Percentiles rank a stretch among this genome's conserved stretches.
These are phyloP conservation scores for Xestia rhomboidea DNA, from an alignment of 2,888 invertebrate species.

Conservation along the genomic window DNA sequence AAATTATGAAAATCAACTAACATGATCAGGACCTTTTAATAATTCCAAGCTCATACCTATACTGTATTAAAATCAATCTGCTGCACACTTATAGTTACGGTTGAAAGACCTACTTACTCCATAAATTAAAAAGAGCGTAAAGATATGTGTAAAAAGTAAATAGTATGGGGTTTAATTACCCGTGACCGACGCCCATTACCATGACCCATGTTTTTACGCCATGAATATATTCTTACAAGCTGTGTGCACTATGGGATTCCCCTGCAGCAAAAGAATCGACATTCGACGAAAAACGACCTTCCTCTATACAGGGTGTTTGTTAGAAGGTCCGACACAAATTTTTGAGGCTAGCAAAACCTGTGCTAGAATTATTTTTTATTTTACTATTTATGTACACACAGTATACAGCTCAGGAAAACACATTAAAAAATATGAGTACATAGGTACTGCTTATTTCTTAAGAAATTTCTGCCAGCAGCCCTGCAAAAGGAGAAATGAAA, in stretches of 20 bases:
- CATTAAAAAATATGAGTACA: too few relatives aligned
- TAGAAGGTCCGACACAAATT: background rate
- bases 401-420: too few relatives aligned
- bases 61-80: background rate
- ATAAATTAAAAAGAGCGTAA: constrained; percentile 52
- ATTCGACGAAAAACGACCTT: background rate
- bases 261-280: background rate
- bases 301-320: background rate
- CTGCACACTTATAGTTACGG: constrained; percentile 16
- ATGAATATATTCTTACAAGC: background rate
- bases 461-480: too few relatives aligned
- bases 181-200: constrained; percentile 40
- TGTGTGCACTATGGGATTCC: background rate
- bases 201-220: constrained; percentile 34
- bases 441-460: too few relatives aligned
- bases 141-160: constrained; percentile 41
- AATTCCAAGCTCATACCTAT: background rate
- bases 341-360: background rate
- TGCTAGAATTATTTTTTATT: too few relatives aligned
- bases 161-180: constrained; percentile 36
- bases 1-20: background rate
- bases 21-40: background rate
- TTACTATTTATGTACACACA: too few relatives aligned
- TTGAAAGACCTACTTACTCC: constrained; percentile 40
- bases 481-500: too few relatives aligned